Evolutionary conservation across 2,888 invertebrate genomes (phyloP).

Genomic region (Rotaria macrura): DNA sequence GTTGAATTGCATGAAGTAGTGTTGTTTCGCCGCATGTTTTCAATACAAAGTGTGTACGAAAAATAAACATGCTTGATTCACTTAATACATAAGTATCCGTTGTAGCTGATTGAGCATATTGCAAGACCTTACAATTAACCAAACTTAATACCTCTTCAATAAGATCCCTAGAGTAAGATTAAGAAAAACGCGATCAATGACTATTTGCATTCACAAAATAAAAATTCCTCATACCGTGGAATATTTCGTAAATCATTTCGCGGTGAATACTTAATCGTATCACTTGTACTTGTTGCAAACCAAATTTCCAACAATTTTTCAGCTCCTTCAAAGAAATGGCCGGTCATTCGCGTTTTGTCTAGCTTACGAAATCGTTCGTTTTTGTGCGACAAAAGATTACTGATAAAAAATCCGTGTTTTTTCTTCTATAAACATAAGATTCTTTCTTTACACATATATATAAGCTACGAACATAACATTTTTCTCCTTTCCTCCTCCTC

Average conservation of each 20-base stretch:
- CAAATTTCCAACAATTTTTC: slow-evolving; percentile 95
- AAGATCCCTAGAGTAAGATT: background rate
- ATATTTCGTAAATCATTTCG: slow-evolving; percentile 31
- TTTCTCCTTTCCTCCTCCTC: background rate
- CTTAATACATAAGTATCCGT: slow-evolving; percentile 53
- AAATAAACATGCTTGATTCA: slow-evolving; percentile 96
- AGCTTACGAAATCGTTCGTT: too few relatives aligned
- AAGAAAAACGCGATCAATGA: background rate
- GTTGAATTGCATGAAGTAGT: slow-evolving; percentile 76
- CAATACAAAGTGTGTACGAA: slow-evolving; percentile 80
- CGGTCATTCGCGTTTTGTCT: background rate
- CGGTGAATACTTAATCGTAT: background rate
- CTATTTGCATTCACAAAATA: too few relatives aligned
- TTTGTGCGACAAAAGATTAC: background rate
- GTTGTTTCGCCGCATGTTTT: slow-evolving; percentile 99
- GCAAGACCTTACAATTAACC: slow-evolving; percentile 31
- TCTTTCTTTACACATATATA: too few relatives aligned
- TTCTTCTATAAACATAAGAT: background rate
- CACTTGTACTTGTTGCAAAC: slow-evolving; percentile 59
- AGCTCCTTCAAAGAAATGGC: slow-evolving; percentile 83
- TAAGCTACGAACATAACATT: background rate
- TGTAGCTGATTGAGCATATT: background rate
- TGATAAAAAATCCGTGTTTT: background rate
- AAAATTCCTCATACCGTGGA: slow-evolving; percentile 27
- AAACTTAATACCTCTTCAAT: slow-evolving; percentile 29